Evolutionary conservation across 1,140 invertebrate species (phyloP).

Genomic region (Drosophila saltans): DNA sequence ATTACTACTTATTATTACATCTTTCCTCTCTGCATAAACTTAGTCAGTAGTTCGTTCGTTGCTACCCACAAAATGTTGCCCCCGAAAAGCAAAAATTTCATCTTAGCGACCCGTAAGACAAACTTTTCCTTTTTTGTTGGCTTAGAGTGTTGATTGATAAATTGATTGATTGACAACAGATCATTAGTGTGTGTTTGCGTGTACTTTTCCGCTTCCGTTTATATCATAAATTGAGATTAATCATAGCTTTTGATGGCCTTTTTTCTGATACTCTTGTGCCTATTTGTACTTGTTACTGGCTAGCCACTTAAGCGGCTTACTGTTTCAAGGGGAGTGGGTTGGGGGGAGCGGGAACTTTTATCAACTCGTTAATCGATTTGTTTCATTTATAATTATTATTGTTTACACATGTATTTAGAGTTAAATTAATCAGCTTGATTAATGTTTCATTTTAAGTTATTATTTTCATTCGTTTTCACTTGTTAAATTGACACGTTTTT

Average conservation of each 20-base stretch:
- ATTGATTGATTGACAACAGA: slow-evolving; percentile 72
- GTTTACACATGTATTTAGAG: slow-evolving; percentile 11
- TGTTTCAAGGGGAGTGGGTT: neutral
- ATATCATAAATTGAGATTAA: slow-evolving; percentile 81
- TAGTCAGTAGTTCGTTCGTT: neutral
- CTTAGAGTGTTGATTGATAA: slow-evolving; percentile 66
- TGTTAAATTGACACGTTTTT: slow-evolving; percentile 6
- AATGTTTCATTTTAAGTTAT: slow-evolving; percentile 23
- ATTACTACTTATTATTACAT: slow-evolving; percentile 4
- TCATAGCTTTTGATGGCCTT: slow-evolving; percentile 65
- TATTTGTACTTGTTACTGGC: slow-evolving; percentile 56
- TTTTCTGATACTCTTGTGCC: neutral
- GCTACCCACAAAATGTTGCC: neutral
- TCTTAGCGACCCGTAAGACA: neutral
- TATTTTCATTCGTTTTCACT: neutral
- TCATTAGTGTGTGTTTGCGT: slow-evolving; percentile 47
- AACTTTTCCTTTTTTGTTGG: slow-evolving; percentile 2
- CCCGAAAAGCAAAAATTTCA: slow-evolving; percentile 27
- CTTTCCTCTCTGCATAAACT: neutral
- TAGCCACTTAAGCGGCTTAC: slow-evolving; percentile 63
- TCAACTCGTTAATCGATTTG: slow-evolving; percentile 10
- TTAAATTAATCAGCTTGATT: slow-evolving; percentile 21
- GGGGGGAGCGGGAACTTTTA: neutral
- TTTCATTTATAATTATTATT: slow-evolving; percentile 10
- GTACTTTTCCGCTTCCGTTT: slow-evolving; percentile 30